A percentile compares a stretch with the other conserved stretches of the same genome.
These are phyloP conservation scores for Tetranychus urticae DNA, from an alignment of 1,140 invertebrate species.

Conservation along the genomic window DNA sequence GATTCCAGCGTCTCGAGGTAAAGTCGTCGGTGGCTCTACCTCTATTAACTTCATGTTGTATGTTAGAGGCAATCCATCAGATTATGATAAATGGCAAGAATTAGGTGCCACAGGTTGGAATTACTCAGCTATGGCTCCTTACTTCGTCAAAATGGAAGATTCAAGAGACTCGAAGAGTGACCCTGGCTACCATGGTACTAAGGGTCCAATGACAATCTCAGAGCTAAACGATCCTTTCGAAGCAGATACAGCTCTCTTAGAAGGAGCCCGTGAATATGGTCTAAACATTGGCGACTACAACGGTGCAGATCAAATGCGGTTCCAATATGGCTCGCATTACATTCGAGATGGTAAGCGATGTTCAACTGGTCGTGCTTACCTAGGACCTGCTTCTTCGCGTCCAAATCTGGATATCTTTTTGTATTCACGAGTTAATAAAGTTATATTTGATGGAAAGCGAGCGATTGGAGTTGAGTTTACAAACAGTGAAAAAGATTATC, in stretches of 20 bases:
- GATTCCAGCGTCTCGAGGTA: constrained; percentile 36
- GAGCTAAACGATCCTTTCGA: too few species aligned
- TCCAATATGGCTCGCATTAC: too few species aligned
- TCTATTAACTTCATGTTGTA: constrained; percentile 94
- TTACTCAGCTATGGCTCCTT: constrained; percentile 54
- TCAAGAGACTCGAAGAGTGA: constrained; percentile 15
- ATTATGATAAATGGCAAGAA: constrained; percentile 78
- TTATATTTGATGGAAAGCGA: constrained; percentile 32
- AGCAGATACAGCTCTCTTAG: neutral
- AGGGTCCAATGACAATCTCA: neutral
- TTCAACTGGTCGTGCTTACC: constrained; percentile 42
- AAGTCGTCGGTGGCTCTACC: constrained; percentile 46
- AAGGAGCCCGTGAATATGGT: neutral
- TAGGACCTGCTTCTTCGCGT: constrained; percentile 50
- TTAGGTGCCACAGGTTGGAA: constrained; percentile 79
- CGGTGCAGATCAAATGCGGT: neutral
- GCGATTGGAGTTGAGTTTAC: constrained; percentile 13
- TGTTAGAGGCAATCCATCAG: constrained; percentile 63
- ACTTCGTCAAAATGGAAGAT: constrained; percentile 57
- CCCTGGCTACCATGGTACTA: neutral
- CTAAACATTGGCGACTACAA: neutral
- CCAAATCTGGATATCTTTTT: constrained; percentile 62
- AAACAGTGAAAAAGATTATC: constrained; percentile 32
- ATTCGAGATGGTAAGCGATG: neutral
- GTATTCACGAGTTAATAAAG: constrained; percentile 48